A percentile compares a stretch with the other conserved stretches of the same genome.
Evolutionary conservation across 2,797 vertebrate genomes (phyloP).

Genomic region (Silurus lanzhouensis): DNA sequence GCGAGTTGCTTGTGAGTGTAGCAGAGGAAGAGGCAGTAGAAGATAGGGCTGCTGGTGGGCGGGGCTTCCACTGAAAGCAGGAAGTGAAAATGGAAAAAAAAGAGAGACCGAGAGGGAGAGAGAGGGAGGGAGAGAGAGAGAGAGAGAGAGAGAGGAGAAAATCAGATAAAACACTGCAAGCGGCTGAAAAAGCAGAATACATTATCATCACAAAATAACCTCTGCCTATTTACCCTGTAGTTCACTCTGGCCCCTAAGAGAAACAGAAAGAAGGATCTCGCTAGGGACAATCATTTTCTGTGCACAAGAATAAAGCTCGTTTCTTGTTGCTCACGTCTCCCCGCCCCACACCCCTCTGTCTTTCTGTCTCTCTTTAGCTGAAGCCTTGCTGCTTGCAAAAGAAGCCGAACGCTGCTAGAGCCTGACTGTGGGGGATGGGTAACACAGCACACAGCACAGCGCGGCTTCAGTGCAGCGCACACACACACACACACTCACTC

Average conservation of each 20-base stretch:
- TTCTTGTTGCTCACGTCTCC: conserved; percentile 53
- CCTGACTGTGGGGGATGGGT: conserved; percentile 79
- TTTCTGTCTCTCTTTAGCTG: conserved; percentile 57
- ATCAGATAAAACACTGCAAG: conserved; percentile 60
- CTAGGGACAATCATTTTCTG: conserved; percentile 65
- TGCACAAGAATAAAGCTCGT: conserved; percentile 56
- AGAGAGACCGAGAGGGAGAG: conserved; percentile 27
- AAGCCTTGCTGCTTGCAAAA: conserved; percentile 66
- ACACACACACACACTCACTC: conserved; percentile 2
- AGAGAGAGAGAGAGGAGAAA: conserved; percentile 52
- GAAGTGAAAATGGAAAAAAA: conserved; percentile 61
- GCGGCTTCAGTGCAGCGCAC: conserved; percentile 7
- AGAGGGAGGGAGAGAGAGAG: conserved; percentile 38
- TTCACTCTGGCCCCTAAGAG: conserved; percentile 50
- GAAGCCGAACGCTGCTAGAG: conserved; percentile 69
- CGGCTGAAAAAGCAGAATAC: conserved; percentile 58
- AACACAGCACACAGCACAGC: conserved; percentile 23
- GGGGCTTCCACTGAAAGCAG: conserved; percentile 60
- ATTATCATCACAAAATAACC: conserved; percentile 59
- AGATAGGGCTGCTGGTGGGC: conserved; percentile 56
- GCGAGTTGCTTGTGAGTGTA: conserved; percentile 54
- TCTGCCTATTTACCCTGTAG: conserved; percentile 52
- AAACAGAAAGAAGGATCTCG: conserved; percentile 56
- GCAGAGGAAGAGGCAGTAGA: conserved; percentile 53
- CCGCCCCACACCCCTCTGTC: conserved; percentile 61